Conservation (phyloP, 2,797 vertebrate species). For the Rachycentron canadum region DNA sequence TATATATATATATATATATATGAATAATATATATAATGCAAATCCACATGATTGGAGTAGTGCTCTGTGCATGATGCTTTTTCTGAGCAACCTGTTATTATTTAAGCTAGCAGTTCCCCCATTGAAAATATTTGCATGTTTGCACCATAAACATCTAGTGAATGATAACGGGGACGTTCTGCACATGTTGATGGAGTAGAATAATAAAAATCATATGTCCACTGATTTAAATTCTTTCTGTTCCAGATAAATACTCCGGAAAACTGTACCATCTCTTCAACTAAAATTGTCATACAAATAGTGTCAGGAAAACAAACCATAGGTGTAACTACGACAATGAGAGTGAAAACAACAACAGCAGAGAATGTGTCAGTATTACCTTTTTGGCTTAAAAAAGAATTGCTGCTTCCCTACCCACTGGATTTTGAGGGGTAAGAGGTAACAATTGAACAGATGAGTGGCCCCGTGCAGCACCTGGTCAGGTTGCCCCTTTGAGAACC, state of each 20-base stretch:
- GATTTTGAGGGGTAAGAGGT: background rate
- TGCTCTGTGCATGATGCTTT: background rate
- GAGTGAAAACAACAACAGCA: background rate
- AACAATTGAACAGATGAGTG: background rate
- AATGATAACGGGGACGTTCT: background rate
- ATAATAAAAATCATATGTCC: no score
- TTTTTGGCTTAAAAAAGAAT: no score
- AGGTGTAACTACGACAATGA: background rate
- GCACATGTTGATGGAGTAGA: background rate
- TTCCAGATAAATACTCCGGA: background rate
- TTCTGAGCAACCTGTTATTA: background rate
- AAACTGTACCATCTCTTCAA: background rate
- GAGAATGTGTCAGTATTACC: no score
- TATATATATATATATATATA: no score
- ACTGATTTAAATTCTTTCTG: background rate
- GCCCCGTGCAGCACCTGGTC: background rate
- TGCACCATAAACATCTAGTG: no score
- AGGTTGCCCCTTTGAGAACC: background rate
- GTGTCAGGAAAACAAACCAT: background rate
- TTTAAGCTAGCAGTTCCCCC: no score
- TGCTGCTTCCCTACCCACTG: background rate
- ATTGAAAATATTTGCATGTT: background rate
- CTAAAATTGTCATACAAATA: no score
- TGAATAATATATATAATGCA: no score
- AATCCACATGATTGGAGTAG: background rate